Evolutionary conservation across 2,888 invertebrate genomes (phyloP).

Genomic region (Pecten maximus): DNA sequence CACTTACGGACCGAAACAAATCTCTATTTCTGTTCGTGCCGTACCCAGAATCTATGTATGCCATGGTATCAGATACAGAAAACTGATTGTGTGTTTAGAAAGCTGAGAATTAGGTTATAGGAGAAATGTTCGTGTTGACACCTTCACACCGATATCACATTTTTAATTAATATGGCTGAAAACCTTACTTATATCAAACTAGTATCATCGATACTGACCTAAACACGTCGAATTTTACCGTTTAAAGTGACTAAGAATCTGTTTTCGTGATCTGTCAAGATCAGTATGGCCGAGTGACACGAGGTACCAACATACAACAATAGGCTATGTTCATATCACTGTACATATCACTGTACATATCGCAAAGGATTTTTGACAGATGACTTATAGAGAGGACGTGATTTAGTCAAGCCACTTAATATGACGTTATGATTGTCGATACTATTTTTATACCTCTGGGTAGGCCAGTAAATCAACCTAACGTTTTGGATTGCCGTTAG

Average conservation of each 20-base stretch:
- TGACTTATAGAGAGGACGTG: too few species aligned
- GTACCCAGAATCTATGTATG: not conserved
- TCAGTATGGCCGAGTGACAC: not conserved
- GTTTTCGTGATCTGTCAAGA: not conserved
- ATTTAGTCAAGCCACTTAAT: too few species aligned
- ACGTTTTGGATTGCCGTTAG: too few species aligned
- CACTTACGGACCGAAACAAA: not conserved
- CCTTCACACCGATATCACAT: not conserved
- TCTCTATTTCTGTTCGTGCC: not conserved
- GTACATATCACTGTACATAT: not conserved
- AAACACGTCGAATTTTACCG: not conserved
- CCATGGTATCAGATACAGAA: not conserved
- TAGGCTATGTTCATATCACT: too few species aligned
- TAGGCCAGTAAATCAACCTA: too few species aligned
- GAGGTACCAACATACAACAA: too few species aligned
- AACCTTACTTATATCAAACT: not conserved
- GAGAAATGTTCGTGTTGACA: not conserved
- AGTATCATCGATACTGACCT: not conserved
- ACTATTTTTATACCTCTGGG: too few species aligned
- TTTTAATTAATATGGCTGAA: not conserved
- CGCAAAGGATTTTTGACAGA: too few species aligned
- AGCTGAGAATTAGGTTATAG: not conserved
- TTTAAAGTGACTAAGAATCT: not conserved
- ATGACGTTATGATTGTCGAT: too few species aligned
- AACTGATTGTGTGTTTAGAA: not conserved